A percentile compares a stretch with the other conserved stretches of the same genome.
phyloP scores from a whole-genome alignment of 2,888 invertebrate species.

The Drepana falcataria region DNA sequence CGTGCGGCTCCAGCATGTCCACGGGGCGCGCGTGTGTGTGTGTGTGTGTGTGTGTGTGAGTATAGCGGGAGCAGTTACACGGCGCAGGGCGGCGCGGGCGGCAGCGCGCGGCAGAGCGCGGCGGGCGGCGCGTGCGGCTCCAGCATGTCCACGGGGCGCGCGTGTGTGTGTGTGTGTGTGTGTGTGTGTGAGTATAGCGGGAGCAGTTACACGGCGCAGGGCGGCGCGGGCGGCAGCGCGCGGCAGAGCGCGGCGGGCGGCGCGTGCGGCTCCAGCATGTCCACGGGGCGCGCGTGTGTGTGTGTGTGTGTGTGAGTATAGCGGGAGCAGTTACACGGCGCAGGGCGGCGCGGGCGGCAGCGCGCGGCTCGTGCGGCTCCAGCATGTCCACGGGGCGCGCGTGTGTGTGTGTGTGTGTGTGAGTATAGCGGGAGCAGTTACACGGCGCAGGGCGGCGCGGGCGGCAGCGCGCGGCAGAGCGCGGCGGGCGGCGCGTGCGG shows the following conservation, averaged over 20 bases:
- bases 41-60: too few relatives aligned
- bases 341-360: slow-evolving; percentile 85
- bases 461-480: slow-evolving; percentile 69
- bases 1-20: too few relatives aligned
- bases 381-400: slow-evolving; percentile 60
- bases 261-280: slow-evolving; percentile 45
- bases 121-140: too few relatives aligned
- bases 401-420: slow-evolving; percentile 2
- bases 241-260: slow-evolving; percentile 39
- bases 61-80: too few relatives aligned
- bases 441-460: slow-evolving; percentile 88
- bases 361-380: slow-evolving; percentile 58
- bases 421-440: slow-evolving; percentile 62
- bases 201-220: slow-evolving; percentile 88
- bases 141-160: too few relatives aligned
- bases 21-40: too few relatives aligned
- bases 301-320: slow-evolving; percentile 23
- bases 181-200: too few relatives aligned
- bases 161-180: too few relatives aligned
- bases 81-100: too few relatives aligned
- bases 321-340: slow-evolving; percentile 81
- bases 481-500: slow-evolving; percentile 48
- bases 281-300: slow-evolving; percentile 42
- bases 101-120: background rate
- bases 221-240: slow-evolving; percentile 59